Percentiles rank a stretch among this genome's conserved stretches.
Conservation (phyloP, 2,113 vertebrate species). For the Hippocampus guttulatus region DNA sequence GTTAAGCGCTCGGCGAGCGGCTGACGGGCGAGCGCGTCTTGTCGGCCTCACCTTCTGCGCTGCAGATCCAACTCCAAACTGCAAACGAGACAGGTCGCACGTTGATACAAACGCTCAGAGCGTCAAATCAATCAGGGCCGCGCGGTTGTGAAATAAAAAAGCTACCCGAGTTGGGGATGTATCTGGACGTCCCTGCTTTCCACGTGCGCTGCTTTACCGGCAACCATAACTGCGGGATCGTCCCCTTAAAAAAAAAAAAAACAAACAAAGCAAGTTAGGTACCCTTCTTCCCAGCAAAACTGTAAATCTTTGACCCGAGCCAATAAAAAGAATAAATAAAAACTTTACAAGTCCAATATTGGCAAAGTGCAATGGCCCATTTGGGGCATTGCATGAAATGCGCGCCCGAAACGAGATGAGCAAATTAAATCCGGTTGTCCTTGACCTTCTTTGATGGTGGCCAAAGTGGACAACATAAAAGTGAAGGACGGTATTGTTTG, state of each 20-base stretch:
- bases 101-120: no score
- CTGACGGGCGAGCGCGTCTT: no score
- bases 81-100: conserved; percentile 11
- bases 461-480: no score
- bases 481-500: no score
- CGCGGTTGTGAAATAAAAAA: background rate
- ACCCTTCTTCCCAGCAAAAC: background rate
- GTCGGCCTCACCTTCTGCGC: conserved; percentile 54
- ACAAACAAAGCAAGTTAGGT: background rate
- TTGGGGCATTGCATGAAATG: background rate
- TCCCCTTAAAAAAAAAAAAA: conserved; percentile 33
- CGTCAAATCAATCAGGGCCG: no score
- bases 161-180: conserved; percentile 66
- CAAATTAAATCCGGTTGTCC: background rate
- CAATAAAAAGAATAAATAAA: no score
- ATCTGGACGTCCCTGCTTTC: conserved; percentile 58
- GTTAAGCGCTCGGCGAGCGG: no score
- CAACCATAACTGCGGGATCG: conserved; percentile 68
- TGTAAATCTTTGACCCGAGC: background rate
- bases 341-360: background rate
- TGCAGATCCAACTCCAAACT: conserved; percentile 76
- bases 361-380: background rate
- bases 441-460: background rate
- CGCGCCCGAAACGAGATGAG: background rate
- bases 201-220: conserved; percentile 70